Evolutionary conservation across 2,113 vertebrate species (phyloP), one percentile per base, ranked within the genome.

Genomic region (Mus spicilegus): DNA sequence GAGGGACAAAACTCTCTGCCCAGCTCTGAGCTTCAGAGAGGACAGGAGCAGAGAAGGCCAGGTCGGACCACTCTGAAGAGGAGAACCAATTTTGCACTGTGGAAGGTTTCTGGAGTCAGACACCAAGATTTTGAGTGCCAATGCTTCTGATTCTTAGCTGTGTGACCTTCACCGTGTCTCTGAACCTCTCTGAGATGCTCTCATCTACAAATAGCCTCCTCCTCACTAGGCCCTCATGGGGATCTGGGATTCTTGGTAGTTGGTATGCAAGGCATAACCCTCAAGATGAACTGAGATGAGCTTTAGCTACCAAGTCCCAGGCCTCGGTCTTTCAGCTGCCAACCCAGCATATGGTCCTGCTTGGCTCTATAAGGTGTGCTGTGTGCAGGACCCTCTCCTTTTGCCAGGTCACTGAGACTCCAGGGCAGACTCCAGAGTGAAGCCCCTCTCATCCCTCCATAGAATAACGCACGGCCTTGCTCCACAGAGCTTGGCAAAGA

Each of bases 331-430:
- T 76, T 33, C 36, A 16, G 69, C 2, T 70, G 95, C 88, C 20
- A 1, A 26, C 10, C 17, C 20, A 12, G 28, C 22, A 0, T 13
- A 1, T 0, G 12, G 14, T 30, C 54, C 72, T 9, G 8, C 11
- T 0, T 5, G 16, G 39, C 22, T 72, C 42, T n/a, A 63, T 17
- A 26, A 46, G 56, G 20, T 13, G 51, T 51, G 11, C 8, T 33
- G 24, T 30, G 20, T 51, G 65, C 39, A 33, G 54, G 26, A 26
- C 16, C 4, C 54, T 69, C 30, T 26, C 76, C 42, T 30, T 54
- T 19, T 10, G 26, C 28, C 9, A 12, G 85, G 76, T 39, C 77
- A 46, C 2, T 0, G 28, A 65, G 76, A 36, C n/a, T 11, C 1
- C 46, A 46, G 26, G 12, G 36, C 14, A 17, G n/a, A 58, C 51